Base-by-base conservation (phyloP, 2,797 vertebrate genomes). In the Pteronotus mesoamericanus region DNA sequence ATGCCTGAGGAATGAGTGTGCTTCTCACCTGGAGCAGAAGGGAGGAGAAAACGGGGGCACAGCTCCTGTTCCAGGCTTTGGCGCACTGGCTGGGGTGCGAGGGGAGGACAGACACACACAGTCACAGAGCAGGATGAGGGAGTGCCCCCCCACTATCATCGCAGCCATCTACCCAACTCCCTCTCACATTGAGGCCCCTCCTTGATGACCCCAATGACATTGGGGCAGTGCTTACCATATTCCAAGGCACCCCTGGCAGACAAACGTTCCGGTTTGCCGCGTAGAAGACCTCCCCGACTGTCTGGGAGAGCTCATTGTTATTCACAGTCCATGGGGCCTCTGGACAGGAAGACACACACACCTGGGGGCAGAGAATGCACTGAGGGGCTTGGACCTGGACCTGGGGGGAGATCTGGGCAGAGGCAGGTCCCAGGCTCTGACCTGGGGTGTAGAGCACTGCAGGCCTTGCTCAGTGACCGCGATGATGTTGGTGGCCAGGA, bases 371-470 rank as follows among this genome's bases (percentile, higher is more conserved):
- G 21, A 89, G 39, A 39, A 6, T 5, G 0, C 5, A 37, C 66
- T 89, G 48, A 74, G 93, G 34, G 55, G 19, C 66, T 85, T 80
- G 32, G 18, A 26, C 18, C 64, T 1, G 26, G 46, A 5, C 29
- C 29, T 2, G n/a, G 39, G 66, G 66, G 14, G 3, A 3, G 18
- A 34, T 16, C 6, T 5, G 51, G 57, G 69, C 32, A 61, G 57
- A 86, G 37, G 59, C 9, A 22, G 9, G 29, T 6, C 39, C 75
- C 42, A 19, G 75, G 42, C 59, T 86, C 87, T 88, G 39, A 99
- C 99, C 99, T 99, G 99, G 15, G 99, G 98, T 11, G 99, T 99
- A 42, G 99, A 99, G 97, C 99, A 99, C 89, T 99, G 99, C 0
- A 99, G 96, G 18, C 99, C 98, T 3, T 99, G 98, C 22, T 99